Evolutionary conservation across 2,888 invertebrate species (phyloP).

Genomic region (Agrochola litura): DNA sequence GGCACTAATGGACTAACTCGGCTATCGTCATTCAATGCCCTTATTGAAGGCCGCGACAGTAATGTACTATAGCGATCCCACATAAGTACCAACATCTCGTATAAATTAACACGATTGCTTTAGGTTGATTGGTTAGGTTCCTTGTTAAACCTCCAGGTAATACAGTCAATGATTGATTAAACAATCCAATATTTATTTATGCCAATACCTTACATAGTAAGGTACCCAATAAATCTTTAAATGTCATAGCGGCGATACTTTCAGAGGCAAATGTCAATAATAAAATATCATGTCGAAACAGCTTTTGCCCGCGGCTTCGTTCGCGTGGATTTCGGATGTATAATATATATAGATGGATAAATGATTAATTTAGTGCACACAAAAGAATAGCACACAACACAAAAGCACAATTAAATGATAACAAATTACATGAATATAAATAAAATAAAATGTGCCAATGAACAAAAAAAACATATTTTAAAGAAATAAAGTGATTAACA

Average conservation of each 20-base stretch:
- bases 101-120: slow-evolving; percentile 8
- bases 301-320: too few species aligned
- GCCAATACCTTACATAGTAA: background rate
- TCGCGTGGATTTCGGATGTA: too few species aligned
- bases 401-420: background rate
- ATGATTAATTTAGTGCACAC: background rate
- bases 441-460: too few species aligned
- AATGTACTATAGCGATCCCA: too few species aligned
- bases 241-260: background rate
- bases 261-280: background rate
- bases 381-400: background rate
- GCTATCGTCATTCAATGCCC: too few species aligned
- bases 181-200: slow-evolving; percentile 6
- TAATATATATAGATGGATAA: too few species aligned
- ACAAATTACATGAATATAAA: too few species aligned
- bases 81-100: background rate
- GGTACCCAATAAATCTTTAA: background rate
- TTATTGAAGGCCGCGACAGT: too few species aligned
- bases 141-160: background rate
- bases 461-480: too few species aligned
- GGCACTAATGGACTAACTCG: too few species aligned
- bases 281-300: background rate
- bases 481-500: too few species aligned
- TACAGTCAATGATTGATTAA: slow-evolving; percentile 9
- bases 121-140: slow-evolving; percentile 19